Evolutionary conservation across 1,140 invertebrate species (phyloP).

Genomic region (Ladona fulva): DNA sequence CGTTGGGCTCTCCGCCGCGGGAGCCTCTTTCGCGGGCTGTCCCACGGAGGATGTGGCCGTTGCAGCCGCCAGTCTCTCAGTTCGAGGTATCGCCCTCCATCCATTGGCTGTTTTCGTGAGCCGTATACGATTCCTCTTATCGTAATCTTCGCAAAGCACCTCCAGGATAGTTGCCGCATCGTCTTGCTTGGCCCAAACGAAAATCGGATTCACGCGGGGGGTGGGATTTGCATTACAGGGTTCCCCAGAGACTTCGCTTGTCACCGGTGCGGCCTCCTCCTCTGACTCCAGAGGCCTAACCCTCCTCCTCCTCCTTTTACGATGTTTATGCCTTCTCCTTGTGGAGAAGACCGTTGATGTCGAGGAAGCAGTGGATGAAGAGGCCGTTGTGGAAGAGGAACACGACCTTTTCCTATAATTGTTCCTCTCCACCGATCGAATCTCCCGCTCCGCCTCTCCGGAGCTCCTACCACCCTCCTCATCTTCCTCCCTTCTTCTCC

Average conservation of each 20-base stretch:
- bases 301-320: constrained; percentile 14
- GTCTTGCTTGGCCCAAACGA: constrained; percentile 64
- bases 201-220: constrained; percentile 64
- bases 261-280: neutral
- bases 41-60: neutral
- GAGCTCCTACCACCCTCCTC: neutral
- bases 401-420: constrained; percentile 17
- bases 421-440: constrained; percentile 11
- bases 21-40: neutral
- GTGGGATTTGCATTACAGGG: constrained; percentile 17
- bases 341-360: constrained; percentile 34
- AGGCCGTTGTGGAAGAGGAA: constrained; percentile 11
- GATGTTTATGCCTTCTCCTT: constrained; percentile 13
- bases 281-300: constrained; percentile 20
- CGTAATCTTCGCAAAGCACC: constrained; percentile 75
- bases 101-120: constrained; percentile 66
- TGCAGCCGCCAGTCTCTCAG: constrained; percentile 48
- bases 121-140: constrained; percentile 68
- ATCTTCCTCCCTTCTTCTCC: neutral
- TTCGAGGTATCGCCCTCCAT: constrained; percentile 71
- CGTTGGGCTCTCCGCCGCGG: neutral
- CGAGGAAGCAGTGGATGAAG: constrained; percentile 17
- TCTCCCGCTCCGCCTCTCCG: neutral
- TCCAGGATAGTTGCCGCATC: constrained; percentile 65
- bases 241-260: neutral